These are phyloP conservation scores for Acleris holmiana DNA, from an alignment of 2,888 invertebrate genomes.

Conservation along the genomic window DNA sequence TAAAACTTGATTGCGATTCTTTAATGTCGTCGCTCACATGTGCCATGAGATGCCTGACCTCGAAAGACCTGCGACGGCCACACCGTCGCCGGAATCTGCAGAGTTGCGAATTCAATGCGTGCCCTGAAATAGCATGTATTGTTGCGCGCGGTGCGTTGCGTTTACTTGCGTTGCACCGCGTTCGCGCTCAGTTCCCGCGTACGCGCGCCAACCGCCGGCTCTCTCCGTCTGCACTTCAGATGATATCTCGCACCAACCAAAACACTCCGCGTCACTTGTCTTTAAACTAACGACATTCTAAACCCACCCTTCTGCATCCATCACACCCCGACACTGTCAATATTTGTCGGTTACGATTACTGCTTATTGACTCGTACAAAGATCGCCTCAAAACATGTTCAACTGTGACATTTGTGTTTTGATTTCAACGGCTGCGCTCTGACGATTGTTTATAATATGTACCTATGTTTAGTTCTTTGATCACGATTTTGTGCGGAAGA, in stretches of 20 bases:
- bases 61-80: constrained; percentile 50
- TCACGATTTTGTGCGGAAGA: constrained; percentile 18
- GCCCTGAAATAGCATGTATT: constrained; percentile 79
- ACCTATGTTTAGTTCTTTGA: constrained; percentile 22
- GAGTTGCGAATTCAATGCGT: constrained; percentile 73
- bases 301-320: constrained; percentile 46
- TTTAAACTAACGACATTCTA: constrained; percentile 47
- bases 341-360: constrained; percentile 58
- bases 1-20: constrained; percentile 13
- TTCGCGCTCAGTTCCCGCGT: constrained; percentile 63
- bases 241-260: constrained; percentile 61
- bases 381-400: constrained; percentile 31
- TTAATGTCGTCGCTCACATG: not conserved
- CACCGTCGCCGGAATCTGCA: constrained; percentile 64
- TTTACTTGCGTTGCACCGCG: constrained; percentile 47
- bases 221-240: constrained; percentile 49
- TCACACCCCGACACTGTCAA: constrained; percentile 50
- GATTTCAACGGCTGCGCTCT: constrained; percentile 34
- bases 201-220: constrained; percentile 63
- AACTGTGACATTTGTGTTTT: constrained; percentile 36
- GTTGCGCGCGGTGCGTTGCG: constrained; percentile 56
- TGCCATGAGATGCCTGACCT: constrained; percentile 52
- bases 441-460: constrained; percentile 32
- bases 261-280: constrained; percentile 49
- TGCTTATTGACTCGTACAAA: constrained; percentile 46